Conservation (phyloP, 2,797 vertebrate genomes). For the Lagodon rhomboides region DNA sequence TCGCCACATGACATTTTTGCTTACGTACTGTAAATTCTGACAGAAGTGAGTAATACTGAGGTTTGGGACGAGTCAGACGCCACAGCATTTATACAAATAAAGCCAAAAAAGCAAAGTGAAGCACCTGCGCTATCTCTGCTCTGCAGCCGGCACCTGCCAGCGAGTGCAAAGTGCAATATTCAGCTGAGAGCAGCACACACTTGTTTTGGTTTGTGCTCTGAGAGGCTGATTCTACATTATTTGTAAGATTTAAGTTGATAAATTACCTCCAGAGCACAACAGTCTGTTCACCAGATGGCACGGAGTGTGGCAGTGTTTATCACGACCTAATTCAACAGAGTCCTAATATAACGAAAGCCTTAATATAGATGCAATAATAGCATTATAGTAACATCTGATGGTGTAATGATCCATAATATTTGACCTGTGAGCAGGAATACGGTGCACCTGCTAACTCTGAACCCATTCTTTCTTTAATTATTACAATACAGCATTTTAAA, state of each 20-base stretch:
- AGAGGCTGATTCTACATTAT: conserved; percentile 7
- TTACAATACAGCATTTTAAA: no score
- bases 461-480: no score
- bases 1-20: not conserved
- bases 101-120: not conserved
- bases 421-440: not conserved
- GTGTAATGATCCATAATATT: not conserved
- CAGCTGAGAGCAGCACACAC: not conserved
- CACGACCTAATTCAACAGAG: conserved; percentile 10
- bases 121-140: not conserved
- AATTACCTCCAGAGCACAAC: conserved; percentile 6
- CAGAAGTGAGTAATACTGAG: not conserved
- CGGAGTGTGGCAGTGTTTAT: not conserved
- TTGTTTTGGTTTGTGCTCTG: not conserved
- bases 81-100: not conserved
- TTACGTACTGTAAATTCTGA: not conserved
- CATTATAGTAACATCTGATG: not conserved
- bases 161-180: not conserved
- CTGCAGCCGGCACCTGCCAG: not conserved
- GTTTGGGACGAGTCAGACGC: accelerated
- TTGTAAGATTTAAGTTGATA: conserved; percentile 6
- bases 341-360: conserved; percentile 6
- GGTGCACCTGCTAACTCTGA: not conserved
- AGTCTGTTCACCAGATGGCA: conserved; percentile 17
- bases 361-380: not conserved